Percentiles rank a stretch among this genome's conserved stretches.
Conservation (phyloP, 1,140 invertebrate species). For the Hylaeus anthracinus region DNA sequence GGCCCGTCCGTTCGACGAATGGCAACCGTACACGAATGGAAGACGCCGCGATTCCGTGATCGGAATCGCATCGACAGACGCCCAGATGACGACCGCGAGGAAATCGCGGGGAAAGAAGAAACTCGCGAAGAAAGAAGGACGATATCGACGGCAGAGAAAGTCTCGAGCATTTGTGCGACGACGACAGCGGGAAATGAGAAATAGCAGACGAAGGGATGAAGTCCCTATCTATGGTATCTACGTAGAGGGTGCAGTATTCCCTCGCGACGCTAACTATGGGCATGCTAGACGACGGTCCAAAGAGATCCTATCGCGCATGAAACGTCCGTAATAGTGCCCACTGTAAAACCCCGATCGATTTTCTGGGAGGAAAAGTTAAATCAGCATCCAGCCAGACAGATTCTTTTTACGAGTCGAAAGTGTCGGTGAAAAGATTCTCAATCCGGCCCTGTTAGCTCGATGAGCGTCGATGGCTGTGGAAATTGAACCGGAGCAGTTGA, state of each 20-base stretch:
- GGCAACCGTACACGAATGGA: not conserved
- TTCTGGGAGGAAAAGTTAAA: not conserved
- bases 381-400: not conserved
- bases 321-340: not conserved
- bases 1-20: not conserved
- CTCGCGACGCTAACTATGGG: constrained; percentile 35
- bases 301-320: constrained; percentile 13
- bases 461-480: not conserved
- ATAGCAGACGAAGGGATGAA: constrained; percentile 18
- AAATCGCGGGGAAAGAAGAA: constrained; percentile 22
- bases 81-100: constrained; percentile 21
- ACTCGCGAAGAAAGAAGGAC: constrained; percentile 15
- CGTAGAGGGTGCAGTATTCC: not conserved
- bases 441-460: not conserved
- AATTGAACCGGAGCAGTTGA: not conserved
- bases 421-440: not conserved
- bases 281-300: constrained; percentile 14
- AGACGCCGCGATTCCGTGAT: constrained; percentile 17
- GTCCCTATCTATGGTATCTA: constrained; percentile 15
- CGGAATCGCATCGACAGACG: constrained; percentile 28
- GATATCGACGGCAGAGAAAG: constrained; percentile 28
- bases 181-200: constrained; percentile 64
- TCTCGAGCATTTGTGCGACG: constrained; percentile 60
- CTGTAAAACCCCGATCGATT: constrained; percentile 1
- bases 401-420: not conserved